Percentiles rank a stretch among this genome's conserved stretches.
Evolutionary conservation across 2,888 invertebrate genomes (phyloP).

Genomic region (Caenorhabditis sp.): DNA sequence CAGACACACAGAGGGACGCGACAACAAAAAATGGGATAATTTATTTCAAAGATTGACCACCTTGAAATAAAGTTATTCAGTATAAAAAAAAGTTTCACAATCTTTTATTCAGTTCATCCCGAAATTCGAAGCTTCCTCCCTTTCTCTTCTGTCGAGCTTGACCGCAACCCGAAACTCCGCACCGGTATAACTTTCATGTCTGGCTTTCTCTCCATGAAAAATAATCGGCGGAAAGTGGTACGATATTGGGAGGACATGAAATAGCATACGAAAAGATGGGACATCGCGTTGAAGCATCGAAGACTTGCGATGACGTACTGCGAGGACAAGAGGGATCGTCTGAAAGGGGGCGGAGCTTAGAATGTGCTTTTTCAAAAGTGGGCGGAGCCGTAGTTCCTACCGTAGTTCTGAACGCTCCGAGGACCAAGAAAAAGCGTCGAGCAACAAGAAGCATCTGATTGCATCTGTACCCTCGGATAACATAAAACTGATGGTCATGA

Average conservation of each 20-base stretch:
- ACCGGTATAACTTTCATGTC: not conserved
- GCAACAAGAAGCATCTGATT: not conserved
- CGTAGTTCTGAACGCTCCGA: not conserved
- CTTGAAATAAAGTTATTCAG: slow-evolving; percentile 41
- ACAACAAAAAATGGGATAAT: not conserved
- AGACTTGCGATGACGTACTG: not conserved
- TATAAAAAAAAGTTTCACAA: too few relatives aligned
- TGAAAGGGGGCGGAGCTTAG: not conserved
- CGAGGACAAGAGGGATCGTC: not conserved
- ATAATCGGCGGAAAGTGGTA: too few relatives aligned
- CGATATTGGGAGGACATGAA: slow-evolving; percentile 6
- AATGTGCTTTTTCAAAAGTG: too few relatives aligned
- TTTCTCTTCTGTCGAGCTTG: too few relatives aligned
- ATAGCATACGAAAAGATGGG: slow-evolving; percentile 5
- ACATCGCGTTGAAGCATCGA: not conserved
- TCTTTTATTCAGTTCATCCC: too few relatives aligned
- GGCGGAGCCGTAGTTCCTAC: too few relatives aligned
- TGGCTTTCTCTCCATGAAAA: not conserved
- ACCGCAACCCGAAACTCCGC: too few relatives aligned
- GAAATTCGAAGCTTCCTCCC: too few relatives aligned
- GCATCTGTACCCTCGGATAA: slow-evolving; percentile 5
- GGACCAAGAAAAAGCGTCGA: not conserved
- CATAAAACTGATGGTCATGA: slow-evolving; percentile 18
- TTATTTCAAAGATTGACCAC: slow-evolving; percentile 25
- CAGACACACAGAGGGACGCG: not conserved